Conservation (phyloP, 2,888 invertebrate species). For the Hipparchia sbordonii region DNA sequence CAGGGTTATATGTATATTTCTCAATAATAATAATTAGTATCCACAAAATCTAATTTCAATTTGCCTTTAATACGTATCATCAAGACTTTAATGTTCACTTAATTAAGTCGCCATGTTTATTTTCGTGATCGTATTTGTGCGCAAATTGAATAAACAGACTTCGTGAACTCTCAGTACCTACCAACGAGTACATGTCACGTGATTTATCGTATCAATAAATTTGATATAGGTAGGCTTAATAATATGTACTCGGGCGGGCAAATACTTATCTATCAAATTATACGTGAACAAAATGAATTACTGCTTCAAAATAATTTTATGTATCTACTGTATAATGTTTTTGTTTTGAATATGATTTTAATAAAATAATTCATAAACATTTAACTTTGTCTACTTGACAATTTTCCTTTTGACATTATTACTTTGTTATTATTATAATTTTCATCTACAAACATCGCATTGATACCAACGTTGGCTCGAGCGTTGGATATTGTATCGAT, state of each 20-base stretch:
- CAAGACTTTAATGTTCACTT: not conserved
- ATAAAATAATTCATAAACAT: too few species aligned
- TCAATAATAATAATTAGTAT: not conserved
- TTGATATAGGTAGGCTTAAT: not conserved
- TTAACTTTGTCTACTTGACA: too few species aligned
- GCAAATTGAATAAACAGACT: conserved; percentile 5
- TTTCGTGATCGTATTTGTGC: conserved; percentile 2
- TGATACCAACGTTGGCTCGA: too few species aligned
- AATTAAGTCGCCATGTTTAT: not conserved
- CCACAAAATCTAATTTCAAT: not conserved
- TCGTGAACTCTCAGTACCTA: not conserved
- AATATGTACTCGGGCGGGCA: not conserved
- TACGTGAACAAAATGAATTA: not conserved
- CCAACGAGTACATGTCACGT: not conserved
- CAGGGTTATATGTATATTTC: too few species aligned
- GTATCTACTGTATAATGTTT: not conserved
- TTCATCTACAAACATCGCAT: too few species aligned
- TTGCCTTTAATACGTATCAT: not conserved
- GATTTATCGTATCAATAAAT: not conserved
- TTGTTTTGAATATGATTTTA: too few species aligned
- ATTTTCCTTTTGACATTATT: too few species aligned
- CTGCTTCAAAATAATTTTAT: not conserved
- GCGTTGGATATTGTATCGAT: too few species aligned
- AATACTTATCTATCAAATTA: not conserved
- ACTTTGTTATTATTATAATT: too few species aligned